Base-by-base conservation (phyloP, 1,140 invertebrate genomes). In the Brachionus rubens region DNA sequence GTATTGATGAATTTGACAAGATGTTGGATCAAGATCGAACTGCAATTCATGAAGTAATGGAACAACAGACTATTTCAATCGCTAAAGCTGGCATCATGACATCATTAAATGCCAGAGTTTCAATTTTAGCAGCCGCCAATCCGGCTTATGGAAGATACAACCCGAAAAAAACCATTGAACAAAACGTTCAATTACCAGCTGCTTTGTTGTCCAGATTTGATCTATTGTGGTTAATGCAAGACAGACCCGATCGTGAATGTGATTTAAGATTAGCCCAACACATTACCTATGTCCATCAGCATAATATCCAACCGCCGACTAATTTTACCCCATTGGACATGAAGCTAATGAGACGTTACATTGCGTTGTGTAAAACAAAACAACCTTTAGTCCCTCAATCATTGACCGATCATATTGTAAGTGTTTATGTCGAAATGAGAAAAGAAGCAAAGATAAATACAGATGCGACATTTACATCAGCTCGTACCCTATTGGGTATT, bases 1-100 rank as follows among this genome's bases (percentile, higher is more conserved):
- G 96, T 82, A 99, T 99, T 84, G 96, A 99, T 82, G 97, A 99
- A 86, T 99, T 99, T 86, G 97, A 99, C 84, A 99, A 99, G 86
- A 97, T 98, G 94, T 90, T 92, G 9, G 94, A 97, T 70, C 81
- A 83, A 12, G 95, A 98, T 46, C 88, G 96, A 80, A 97, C 94
- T 0, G 93, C 96, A 46, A 98, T 99, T 80, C 97, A 99, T 83
- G 97, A 99, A 86, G 87, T 88, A 2, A 99, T 99, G 97, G 97
- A 99, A 87, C 97, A 99, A 81, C 97, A 99, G 86, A 99, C 97
- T 1, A 98, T 99, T 78, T 98, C 94, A 48, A 98, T 99, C 82
- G 96, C 97, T 10, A 99, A 99, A 88, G 96, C 96, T 56, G 96
- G 96, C 56, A 98, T 99, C 78, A 93, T 98, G 91, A 97, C 96